Percentiles rank a stretch among this genome's conserved stretches.
phyloP scores from a whole-genome alignment of 2,797 vertebrate genomes.

The Sebastes vulpes region DNA sequence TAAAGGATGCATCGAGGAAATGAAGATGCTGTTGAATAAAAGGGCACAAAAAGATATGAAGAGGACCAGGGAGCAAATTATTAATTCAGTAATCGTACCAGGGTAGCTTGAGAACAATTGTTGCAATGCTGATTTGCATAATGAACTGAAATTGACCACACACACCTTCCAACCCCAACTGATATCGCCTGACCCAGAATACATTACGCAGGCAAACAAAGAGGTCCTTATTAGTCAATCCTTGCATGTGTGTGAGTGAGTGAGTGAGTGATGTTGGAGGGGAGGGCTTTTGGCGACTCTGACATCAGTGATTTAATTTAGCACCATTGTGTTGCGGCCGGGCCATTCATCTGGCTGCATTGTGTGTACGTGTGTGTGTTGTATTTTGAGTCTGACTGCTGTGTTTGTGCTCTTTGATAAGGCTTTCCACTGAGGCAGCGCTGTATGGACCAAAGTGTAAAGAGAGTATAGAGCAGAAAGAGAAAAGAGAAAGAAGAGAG shows the following conservation, averaged over 20 bases:
- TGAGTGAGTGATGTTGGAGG: conserved; percentile 53
- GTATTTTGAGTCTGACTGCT: conserved; percentile 63
- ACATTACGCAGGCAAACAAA: conserved; percentile 70
- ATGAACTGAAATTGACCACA: conserved; percentile 73
- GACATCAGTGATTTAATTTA: conserved; percentile 85
- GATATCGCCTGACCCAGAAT: conserved; percentile 64
- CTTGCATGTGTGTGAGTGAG: conserved; percentile 47
- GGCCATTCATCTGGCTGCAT: conserved; percentile 74
- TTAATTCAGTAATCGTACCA: conserved; percentile 64
- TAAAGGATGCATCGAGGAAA: conserved; percentile 31
- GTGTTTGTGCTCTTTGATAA: conserved; percentile 76
- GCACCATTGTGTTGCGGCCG: conserved; percentile 71
- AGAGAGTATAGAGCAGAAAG: conserved; percentile 3
- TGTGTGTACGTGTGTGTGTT: conserved; percentile 52
- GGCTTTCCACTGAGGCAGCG: conserved; percentile 39
- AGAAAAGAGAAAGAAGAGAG: not conserved
- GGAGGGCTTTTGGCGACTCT: conserved; percentile 63
- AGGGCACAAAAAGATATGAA: conserved; percentile 38
- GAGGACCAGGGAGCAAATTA: conserved; percentile 52
- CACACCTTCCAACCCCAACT: conserved; percentile 40
- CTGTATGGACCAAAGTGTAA: conserved; percentile 42
- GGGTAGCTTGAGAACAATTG: conserved; percentile 60
- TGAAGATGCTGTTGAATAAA: conserved; percentile 35
- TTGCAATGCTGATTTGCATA: conserved; percentile 65
- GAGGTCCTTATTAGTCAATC: conserved; percentile 74